Evolutionary conservation across 1,140 invertebrate genomes (phyloP), one percentile per base, ranked within the genome.

Genomic region (Brachionus rotundiformis): DNA sequence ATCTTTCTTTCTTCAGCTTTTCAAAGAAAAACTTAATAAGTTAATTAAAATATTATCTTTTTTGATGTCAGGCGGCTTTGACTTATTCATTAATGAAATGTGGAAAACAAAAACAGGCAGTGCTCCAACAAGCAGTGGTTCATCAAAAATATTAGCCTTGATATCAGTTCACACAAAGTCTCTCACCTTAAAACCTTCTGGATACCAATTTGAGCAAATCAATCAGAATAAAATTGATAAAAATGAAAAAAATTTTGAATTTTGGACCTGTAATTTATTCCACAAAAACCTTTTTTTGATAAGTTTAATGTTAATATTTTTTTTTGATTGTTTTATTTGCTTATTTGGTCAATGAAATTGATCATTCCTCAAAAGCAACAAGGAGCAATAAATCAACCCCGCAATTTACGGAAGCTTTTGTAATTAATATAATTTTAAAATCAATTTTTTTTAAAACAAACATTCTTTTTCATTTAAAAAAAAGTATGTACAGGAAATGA

Each of bases 391-490:
- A 49, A n/a, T 49, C 44, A 49, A 49, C 5, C 16, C 44, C 16
- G 44, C 44, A 49, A 49, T 49, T 49, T n/a, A n/a, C 16, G 44
- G 44, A 49, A 49, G 44, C 44, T n/a, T 49, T 2, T n/a, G 44
- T 49, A 49, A 49, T 49, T 49, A n/a, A n/a, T n/a, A n/a, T n/a
- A n/a, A n/a, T 49, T 49, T 49, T 49, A 16, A 49, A 49, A 49
- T 49, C 44, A 49, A 49, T 49, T 49, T 49, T 49, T 49, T 49
- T 49, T 49, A n/a, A 49, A n/a, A n/a, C 44, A n/a, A 49, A 49
- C 16, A 49, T 49, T 49, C 44, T 49, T 49, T 49, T 49, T 49
- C 44, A 49, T 49, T 49, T 49, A n/a, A 49, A 49, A 47, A 49
- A 49, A 49, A 41, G 44, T 49, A 49, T 49, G 44, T 49, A 49